These are phyloP conservation scores for Pitta sordida DNA, from an alignment of 2,113 vertebrate species.

Conservation along the genomic window DNA sequence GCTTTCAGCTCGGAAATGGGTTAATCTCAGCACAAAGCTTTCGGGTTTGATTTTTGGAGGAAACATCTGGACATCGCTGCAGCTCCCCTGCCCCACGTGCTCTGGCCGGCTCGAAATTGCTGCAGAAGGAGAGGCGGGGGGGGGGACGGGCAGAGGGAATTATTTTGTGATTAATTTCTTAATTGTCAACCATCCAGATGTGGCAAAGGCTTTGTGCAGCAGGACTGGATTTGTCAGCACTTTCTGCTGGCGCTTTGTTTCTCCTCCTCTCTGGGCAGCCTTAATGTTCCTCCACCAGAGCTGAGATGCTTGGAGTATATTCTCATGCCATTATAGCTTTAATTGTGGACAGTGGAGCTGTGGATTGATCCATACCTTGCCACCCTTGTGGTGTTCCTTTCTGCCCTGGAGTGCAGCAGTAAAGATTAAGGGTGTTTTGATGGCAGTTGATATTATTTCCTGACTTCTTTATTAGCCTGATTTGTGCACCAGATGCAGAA, in stretches of 20 bases:
- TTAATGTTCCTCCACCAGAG: rapidly evolving
- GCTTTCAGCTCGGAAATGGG: neutral
- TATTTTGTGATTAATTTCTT: neutral
- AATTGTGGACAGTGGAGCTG: rapidly evolving
- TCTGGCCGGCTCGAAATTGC: neutral
- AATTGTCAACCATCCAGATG: neutral
- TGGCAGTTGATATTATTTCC: neutral
- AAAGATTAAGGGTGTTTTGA: neutral
- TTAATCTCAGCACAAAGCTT: neutral
- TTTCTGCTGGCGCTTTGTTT: neutral
- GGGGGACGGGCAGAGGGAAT: neutral
- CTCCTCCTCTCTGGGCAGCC: neutral
- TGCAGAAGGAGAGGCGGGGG: neutral
- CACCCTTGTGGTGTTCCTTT: neutral
- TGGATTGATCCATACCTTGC: neutral
- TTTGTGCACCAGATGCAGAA: neutral
- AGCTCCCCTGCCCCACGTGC: neutral
- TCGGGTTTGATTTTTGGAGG: neutral
- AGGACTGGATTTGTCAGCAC: neutral
- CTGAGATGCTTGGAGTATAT: neutral
- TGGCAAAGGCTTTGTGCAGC: neutral
- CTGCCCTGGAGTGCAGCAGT: neutral
- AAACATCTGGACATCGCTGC: neutral
- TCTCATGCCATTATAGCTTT: neutral
- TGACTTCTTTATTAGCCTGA: neutral